Evolutionary conservation across 2,797 vertebrate species (phyloP).

Genomic region (Malacoraja senta): DNA sequence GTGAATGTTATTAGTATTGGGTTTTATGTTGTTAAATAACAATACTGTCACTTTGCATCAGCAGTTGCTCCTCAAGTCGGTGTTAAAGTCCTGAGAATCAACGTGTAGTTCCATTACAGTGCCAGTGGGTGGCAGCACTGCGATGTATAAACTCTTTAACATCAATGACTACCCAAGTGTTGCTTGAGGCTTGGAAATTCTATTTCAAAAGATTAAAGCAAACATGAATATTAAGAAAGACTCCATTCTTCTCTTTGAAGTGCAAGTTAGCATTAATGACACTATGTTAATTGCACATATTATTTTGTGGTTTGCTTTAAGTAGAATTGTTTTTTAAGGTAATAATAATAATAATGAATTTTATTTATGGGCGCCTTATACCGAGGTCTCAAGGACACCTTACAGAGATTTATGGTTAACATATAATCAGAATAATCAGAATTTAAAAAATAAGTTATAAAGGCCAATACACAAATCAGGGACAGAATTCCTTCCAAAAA

Average conservation of each 20-base stretch:
- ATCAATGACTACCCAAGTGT: neutral
- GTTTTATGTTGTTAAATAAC: neutral
- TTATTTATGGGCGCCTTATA: too few relatives aligned
- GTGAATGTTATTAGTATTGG: neutral
- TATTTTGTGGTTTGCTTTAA: neutral
- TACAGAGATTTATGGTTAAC: too few relatives aligned
- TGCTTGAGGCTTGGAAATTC: neutral
- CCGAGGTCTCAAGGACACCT: too few relatives aligned
- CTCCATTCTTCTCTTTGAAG: neutral
- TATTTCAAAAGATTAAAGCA: neutral
- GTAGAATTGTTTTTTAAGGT: neutral
- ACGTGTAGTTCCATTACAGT: neutral
- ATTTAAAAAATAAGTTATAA: too few relatives aligned
- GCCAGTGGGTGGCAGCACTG: neutral
- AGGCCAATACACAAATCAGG: too few relatives aligned
- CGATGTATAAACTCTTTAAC: neutral
- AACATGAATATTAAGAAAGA: neutral
- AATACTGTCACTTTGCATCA: neutral
- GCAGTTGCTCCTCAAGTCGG: neutral
- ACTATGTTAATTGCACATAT: neutral
- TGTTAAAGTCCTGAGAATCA: neutral
- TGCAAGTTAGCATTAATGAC: too few relatives aligned
- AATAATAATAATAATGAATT: too few relatives aligned
- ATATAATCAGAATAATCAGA: too few relatives aligned
- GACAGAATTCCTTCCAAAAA: too few relatives aligned